Conservation (phyloP, 2,888 invertebrate species). For the Agrochola lota region DNA sequence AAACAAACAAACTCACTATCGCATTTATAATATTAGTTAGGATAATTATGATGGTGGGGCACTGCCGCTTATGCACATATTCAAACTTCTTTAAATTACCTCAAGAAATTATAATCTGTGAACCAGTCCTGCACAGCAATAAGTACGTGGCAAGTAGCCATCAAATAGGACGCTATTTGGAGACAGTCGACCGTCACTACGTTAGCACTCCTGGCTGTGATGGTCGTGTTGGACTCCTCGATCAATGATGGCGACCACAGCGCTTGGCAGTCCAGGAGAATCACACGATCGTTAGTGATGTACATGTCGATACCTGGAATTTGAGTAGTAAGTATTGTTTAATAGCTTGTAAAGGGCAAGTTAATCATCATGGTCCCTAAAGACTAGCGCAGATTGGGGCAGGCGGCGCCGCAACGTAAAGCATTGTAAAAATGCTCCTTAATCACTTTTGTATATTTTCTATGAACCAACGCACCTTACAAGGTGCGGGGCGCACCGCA, state of each 20-base stretch:
- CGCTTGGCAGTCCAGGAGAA: slow-evolving; percentile 97
- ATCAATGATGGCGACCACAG: slow-evolving; percentile 94
- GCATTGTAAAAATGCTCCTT: too few relatives aligned
- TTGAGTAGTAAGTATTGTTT: slow-evolving; percentile 10
- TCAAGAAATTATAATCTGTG: slow-evolving; percentile 94
- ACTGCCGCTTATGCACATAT: background rate
- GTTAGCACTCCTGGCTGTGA: slow-evolving; percentile 88
- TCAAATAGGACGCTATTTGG: slow-evolving; percentile 95
- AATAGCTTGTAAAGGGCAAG: background rate
- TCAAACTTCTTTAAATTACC: slow-evolving; percentile 81
- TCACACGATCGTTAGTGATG: slow-evolving; percentile 93
- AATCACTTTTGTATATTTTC: too few relatives aligned
- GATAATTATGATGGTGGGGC: background rate
- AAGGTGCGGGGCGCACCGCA: too few relatives aligned
- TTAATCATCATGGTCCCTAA: background rate
- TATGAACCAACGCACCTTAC: too few relatives aligned
- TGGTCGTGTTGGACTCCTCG: slow-evolving; percentile 89
- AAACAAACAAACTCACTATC: too few relatives aligned
- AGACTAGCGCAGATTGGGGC: background rate
- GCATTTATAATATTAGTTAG: too few relatives aligned
- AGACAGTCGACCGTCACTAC: slow-evolving; percentile 93
- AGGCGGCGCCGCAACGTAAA: too few relatives aligned
- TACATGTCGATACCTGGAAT: slow-evolving; percentile 93
- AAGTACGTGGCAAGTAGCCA: slow-evolving; percentile 97
- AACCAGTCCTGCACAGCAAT: slow-evolving; percentile 97